A percentile compares a stretch with the other conserved stretches of the same genome.
phyloP scores from a whole-genome alignment of 2,113 vertebrate genomes.

The Gobio gobio region DNA sequence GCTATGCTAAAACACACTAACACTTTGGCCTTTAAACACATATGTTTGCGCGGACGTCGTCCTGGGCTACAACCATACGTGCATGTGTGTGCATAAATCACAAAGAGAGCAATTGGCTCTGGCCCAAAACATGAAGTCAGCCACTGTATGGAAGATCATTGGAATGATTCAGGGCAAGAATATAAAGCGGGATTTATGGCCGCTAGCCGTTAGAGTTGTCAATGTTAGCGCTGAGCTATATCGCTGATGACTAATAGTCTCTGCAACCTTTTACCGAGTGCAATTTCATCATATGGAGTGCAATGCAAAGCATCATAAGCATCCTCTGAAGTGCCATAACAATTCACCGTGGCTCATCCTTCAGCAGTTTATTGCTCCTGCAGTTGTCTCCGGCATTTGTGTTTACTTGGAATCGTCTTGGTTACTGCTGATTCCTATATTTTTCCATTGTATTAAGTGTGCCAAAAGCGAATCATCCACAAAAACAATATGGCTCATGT shows the following conservation, averaged over 20 bases:
- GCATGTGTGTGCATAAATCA: slow-evolving; percentile 11
- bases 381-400: slow-evolving; percentile 57
- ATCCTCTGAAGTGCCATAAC: slow-evolving; percentile 66
- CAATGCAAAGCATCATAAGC: slow-evolving; percentile 53
- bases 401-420: slow-evolving; percentile 39
- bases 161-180: slow-evolving; percentile 33
- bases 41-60: not conserved
- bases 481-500: not conserved
- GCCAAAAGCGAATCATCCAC: slow-evolving; percentile 14
- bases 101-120: not conserved
- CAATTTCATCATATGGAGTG: slow-evolving; percentile 62
- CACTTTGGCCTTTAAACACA: slow-evolving; percentile 28
- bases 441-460: slow-evolving; percentile 11
- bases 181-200: slow-evolving; percentile 46
- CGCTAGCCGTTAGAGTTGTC: slow-evolving; percentile 43
- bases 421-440: not conserved
- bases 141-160: slow-evolving; percentile 22
- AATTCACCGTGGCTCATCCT: slow-evolving; percentile 68
- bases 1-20: not conserved
- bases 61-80: not conserved
- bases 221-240: slow-evolving; percentile 50
- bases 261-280: slow-evolving; percentile 60
- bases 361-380: slow-evolving; percentile 61
- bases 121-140: slow-evolving; percentile 38
- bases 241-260: slow-evolving; percentile 63